These are phyloP conservation scores for Lycodopsis pacificus DNA, from an alignment of 2,797 vertebrate species.

Conservation along the genomic window DNA sequence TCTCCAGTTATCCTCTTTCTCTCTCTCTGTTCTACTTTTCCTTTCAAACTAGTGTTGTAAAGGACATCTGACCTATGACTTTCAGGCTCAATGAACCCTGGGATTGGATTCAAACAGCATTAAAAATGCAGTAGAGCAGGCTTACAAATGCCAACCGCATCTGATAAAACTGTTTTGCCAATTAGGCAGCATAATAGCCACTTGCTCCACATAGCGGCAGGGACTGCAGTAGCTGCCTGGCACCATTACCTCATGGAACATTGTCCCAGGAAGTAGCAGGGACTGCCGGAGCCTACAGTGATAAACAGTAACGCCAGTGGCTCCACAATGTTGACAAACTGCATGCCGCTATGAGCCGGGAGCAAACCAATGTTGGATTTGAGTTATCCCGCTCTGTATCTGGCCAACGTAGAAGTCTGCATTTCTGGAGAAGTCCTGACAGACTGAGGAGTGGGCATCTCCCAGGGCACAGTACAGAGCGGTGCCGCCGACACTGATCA, in stretches of 20 bases:
- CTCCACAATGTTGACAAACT: background rate
- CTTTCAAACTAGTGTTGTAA: conserved; percentile 13
- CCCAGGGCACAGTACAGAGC: conserved; percentile 95
- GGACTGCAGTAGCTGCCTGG: conserved; percentile 18
- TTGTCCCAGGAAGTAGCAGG: conserved; percentile 24
- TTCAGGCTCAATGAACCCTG: conserved; percentile 27
- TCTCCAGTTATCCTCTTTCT: conserved; percentile 15
- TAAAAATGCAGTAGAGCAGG: conserved; percentile 38
- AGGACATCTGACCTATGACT: conserved; percentile 21
- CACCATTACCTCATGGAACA: conserved; percentile 23
- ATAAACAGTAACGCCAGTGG: conserved; percentile 4
- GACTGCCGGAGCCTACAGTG: conserved; percentile 4
- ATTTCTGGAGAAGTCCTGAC: conserved; percentile 94
- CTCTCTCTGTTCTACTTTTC: conserved; percentile 19
- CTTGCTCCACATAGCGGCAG: conserved; percentile 10
- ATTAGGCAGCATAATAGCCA: conserved; percentile 38
- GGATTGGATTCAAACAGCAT: conserved; percentile 40
- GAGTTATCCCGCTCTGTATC: conserved; percentile 88
- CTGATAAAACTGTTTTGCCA: conserved; percentile 29
- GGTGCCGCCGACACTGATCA: conserved; percentile 96
- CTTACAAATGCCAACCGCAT: conserved; percentile 28
- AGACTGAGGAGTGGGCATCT: conserved; percentile 92
- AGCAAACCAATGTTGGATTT: conserved; percentile 90
- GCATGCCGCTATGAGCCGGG: conserved; percentile 79
- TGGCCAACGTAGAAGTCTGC: conserved; percentile 94